Evolutionary conservation across 2,113 vertebrate species (phyloP), one percentile per base, ranked within the genome.

Genomic region (Scortum barcoo): DNA sequence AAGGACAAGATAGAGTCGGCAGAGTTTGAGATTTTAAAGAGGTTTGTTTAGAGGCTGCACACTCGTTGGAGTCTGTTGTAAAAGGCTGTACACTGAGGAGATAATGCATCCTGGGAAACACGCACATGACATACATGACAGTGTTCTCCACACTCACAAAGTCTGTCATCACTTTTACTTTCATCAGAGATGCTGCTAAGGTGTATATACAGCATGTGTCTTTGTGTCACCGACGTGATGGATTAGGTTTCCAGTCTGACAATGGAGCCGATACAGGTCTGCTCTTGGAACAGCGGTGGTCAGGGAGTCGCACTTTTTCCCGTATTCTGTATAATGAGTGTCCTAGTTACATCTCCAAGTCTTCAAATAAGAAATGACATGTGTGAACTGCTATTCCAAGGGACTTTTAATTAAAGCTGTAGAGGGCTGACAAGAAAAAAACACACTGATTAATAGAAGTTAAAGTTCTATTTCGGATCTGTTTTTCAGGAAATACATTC

Each of bases 351-450:
- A 88, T 76, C 74, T 72, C 77, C 24, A 53, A 89, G 79, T 89
- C 86, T 92, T 94, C 94, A 94, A 92, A 94, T 91, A 88, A 86
- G 85, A 95, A 92, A 90, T 94, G 94, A 93, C 95, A 94, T 78
- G 91, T 92, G 93, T 94, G 93, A 94, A 90, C 85, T 20, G 85
- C 90, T 86, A 87, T 92, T 94, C 90, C 90, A 91, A 85, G 89
- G 88, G 89, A 92, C 86, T 94, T 95, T 95, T 95, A 95, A 96
- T 96, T 95, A 96, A 94, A 94, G 92, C 92, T 88, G 90, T 48
- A 86, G 90, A 92, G 77, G 89, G 76, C 87, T 93, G 94, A 94
- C 92, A 87, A 79, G 87, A 86, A 72, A 90, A 92, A 90, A 86
- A 87, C 83, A 93, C 81, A 82, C 93, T 91, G 92, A 96, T 95